Evolutionary conservation across 2,113 vertebrate genomes (phyloP).

Genomic region (Sprattus sprattus): DNA sequence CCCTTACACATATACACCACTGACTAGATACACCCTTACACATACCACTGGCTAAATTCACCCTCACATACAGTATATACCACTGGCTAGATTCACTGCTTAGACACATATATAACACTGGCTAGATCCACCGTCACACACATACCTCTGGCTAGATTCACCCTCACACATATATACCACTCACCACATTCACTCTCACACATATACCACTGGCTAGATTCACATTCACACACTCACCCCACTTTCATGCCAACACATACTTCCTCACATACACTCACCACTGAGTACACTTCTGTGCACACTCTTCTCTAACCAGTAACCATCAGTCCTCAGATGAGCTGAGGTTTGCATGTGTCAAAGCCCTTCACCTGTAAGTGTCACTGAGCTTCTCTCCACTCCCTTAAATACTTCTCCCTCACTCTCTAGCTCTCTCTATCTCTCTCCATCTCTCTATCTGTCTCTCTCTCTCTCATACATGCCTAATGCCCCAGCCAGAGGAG

Average conservation of each 20-base stretch:
- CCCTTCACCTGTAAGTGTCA: neutral
- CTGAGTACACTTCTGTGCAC: neutral
- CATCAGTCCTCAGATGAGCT: neutral
- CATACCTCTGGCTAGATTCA: neutral
- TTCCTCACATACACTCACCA: neutral
- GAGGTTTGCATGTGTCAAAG: neutral
- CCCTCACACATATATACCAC: no score
- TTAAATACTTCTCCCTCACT: neutral
- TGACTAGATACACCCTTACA: neutral
- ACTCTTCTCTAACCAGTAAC: neutral
- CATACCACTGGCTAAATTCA: neutral
- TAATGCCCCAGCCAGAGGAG: conserved; percentile 65
- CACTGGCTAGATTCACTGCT: neutral
- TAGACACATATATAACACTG: neutral
- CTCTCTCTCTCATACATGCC: conserved; percentile 53
- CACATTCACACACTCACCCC: neutral
- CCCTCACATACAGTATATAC: no score
- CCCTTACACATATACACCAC: neutral
- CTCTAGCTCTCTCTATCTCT: neutral
- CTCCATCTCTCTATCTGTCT: neutral
- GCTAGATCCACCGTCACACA: no score
- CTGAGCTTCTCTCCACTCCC: neutral
- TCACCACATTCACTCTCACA: no score
- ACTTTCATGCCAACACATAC: neutral
- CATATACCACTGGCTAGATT: no score